Conservation (phyloP, 2,888 invertebrate genomes). For the Hypomecis atomaria region DNA sequence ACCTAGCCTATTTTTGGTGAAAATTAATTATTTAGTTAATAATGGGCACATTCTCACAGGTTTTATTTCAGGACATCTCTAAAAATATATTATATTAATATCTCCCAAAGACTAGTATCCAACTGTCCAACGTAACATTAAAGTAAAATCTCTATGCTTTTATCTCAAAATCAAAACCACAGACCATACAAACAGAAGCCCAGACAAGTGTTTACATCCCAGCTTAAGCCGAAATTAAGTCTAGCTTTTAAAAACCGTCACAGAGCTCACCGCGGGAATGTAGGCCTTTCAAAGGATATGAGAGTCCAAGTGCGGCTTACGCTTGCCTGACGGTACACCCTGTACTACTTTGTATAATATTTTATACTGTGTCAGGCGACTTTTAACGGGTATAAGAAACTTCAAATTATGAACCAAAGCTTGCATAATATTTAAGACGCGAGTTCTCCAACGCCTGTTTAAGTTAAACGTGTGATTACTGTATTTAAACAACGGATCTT, state of each 20-base stretch:
- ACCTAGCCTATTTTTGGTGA: no score
- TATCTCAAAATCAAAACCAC: not conserved
- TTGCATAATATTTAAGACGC: no score
- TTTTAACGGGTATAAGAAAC: not conserved
- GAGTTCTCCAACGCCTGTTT: no score
- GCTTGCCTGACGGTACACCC: slow-evolving; percentile 6
- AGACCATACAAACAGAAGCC: slow-evolving; percentile 23
- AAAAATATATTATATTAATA: no score
- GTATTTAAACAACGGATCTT: no score
- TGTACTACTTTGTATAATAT: not conserved
- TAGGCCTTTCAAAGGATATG: slow-evolving; percentile 39
- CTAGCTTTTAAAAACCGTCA: slow-evolving; percentile 46
- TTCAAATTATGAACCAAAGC: not conserved
- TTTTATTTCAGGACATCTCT: no score
- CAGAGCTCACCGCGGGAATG: slow-evolving; percentile 25
- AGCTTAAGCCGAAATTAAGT: slow-evolving; percentile 53
- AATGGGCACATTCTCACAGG: no score
- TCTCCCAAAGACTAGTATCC: no score
- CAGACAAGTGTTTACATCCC: slow-evolving; percentile 37
- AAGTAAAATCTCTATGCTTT: not conserved
- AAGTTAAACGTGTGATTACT: no score
- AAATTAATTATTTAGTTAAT: no score
- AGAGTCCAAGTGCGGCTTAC: slow-evolving; percentile 28
- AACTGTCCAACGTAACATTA: no score
- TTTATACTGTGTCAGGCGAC: not conserved